Evolutionary conservation across 2,888 invertebrate genomes (phyloP).

Genomic region (Falcaria lacertinaria): DNA sequence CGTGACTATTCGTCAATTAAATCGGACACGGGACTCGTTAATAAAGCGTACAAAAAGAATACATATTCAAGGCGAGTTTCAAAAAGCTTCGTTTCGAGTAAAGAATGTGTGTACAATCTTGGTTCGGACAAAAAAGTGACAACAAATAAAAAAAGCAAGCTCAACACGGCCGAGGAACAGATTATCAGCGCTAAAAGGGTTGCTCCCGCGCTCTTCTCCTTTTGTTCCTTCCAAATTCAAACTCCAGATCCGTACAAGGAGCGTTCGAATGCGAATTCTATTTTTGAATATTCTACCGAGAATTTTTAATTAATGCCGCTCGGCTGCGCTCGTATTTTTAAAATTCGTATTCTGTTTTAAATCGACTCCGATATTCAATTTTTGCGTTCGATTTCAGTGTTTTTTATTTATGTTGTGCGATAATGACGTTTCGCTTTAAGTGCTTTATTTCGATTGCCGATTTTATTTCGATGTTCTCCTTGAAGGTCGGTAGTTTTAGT

Average conservation of each 20-base stretch:
- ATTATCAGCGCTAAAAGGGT: conserved; percentile 80
- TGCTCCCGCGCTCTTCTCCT: conserved; percentile 77
- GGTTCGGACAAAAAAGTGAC: conserved; percentile 78
- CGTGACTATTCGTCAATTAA: conserved; percentile 76
- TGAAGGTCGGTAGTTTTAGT: conserved; percentile 78
- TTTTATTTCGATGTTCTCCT: conserved; percentile 77
- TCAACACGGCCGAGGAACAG: conserved; percentile 76
- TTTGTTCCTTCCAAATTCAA: conserved; percentile 79
- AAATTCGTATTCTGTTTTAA: conserved; percentile 78
- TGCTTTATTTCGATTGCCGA: conserved; percentile 80
- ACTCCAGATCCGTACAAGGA: conserved; percentile 77
- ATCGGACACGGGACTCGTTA: conserved; percentile 63
- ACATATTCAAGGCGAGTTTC: conserved; percentile 67
- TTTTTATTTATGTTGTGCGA: conserved; percentile 78
- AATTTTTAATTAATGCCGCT: conserved; percentile 80
- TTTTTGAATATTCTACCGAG: conserved; percentile 80
- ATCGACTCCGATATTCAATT: conserved; percentile 78
- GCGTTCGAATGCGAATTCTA: conserved; percentile 79
- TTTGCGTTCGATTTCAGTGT: conserved; percentile 75
- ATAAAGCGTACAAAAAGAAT: conserved; percentile 69
- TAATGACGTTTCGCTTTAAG: conserved; percentile 80
- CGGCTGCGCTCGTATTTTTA: conserved; percentile 75
- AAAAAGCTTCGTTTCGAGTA: conserved; percentile 79
- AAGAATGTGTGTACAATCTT: conserved; percentile 80
- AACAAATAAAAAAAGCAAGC: conserved; percentile 72